phyloP scores from a whole-genome alignment of 1,140 invertebrate species.

The Acromyrmex heyeri region DNA sequence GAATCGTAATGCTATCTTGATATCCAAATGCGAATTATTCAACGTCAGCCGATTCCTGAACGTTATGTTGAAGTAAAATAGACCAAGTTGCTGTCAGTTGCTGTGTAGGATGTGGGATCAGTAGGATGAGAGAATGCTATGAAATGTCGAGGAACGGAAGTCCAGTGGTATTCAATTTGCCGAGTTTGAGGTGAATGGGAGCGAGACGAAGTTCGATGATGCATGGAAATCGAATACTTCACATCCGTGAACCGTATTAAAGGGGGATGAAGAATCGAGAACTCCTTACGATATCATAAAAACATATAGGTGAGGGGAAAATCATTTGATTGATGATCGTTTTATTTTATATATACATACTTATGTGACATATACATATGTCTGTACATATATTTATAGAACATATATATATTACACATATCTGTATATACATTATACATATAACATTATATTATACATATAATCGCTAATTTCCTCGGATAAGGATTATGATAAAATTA shows the following conservation, averaged over 20 bases:
- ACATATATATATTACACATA: not conserved
- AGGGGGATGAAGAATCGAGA: conserved; percentile 17
- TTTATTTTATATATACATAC: not conserved
- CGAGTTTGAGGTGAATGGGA: not conserved
- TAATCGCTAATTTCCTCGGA: not conserved
- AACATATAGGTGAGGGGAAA: conserved; percentile 18
- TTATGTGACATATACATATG: not conserved
- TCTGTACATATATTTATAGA: too few relatives aligned
- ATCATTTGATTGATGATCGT: not conserved
- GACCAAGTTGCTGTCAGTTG: not conserved
- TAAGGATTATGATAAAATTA: not conserved
- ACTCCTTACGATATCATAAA: not conserved
- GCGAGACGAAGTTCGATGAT: conserved; percentile 15
- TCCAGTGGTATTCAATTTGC: conserved; percentile 33
- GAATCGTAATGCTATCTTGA: not conserved
- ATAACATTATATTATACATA: too few relatives aligned
- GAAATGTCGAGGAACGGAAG: conserved; percentile 3
- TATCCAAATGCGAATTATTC: not conserved
- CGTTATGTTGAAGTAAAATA: not conserved
- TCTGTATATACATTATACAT: not conserved
- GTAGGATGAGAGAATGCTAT: not conserved
- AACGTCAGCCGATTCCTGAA: not conserved
- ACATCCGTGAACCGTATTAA: conserved; percentile 1
- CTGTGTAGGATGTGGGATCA: not conserved
- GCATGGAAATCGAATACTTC: conserved; percentile 23